Base-by-base conservation (phyloP, 2,888 invertebrate genomes). In the Ommatoiulus sabulosus region DNA sequence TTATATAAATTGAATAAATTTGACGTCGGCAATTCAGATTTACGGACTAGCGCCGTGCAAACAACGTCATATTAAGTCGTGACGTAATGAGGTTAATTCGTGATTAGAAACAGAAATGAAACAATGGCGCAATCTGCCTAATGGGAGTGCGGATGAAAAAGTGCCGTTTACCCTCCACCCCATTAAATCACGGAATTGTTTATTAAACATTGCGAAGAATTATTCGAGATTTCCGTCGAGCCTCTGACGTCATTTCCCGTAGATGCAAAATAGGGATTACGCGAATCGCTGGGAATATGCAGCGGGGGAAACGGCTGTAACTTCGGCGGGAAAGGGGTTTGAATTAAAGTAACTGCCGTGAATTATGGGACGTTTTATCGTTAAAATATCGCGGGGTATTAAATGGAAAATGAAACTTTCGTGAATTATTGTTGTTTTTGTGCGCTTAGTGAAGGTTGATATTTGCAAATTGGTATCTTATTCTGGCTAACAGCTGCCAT, bases 61-160 rank as follows among this genome's bases (percentile, higher is more conserved):
- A 24, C 72, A 72, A 72, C 8, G 72, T 7, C 72, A 72, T 24
- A 24, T 72, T 72, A 72, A 72, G 10, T 24, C 10, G 72, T 72
- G 72, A 72, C 24, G 72, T 72, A 24, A 72, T 24, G 24, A 24
- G 24, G 72, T n/a, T 72, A 72, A 72, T 72, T 72, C 24, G 72
- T 72, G 24, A 72, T 72, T 72, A 63, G n/a, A 72, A 72, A 10
- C 72, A 72, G 24, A 72, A 57, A 72, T 72, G 20, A 72, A n/a
- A 12, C 3, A 24, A 10, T 72, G 8, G n/a, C 10, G 57, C 57
- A 7, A 3, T 72, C 20, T 63, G 20, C 7, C 20, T 4, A 63
- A 72, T 24, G n/a, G 1, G 10, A 24, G 72, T 4, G 63, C n/a
- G 7, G 24, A 72, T 24, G 24, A 24, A 8, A 24, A 72, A 72